Evolutionary conservation across 2,113 vertebrate species (phyloP).

Genomic region (Rhinoderma darwinii): DNA sequence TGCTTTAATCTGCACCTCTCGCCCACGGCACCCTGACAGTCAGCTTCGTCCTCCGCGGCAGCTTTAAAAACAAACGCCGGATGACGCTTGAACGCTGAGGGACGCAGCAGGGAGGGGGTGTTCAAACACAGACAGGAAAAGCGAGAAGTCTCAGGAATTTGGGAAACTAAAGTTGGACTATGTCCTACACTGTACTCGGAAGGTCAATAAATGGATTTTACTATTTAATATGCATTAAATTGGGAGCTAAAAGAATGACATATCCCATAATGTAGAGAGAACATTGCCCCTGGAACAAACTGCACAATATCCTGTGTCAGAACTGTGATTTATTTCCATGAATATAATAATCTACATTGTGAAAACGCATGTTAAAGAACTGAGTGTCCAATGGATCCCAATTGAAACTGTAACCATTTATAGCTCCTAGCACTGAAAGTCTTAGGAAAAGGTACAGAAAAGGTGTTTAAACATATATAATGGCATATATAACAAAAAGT

Average conservation of each 20-base stretch:
- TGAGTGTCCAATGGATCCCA: neutral
- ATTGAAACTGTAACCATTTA: neutral
- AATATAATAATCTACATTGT: slow-evolving; percentile 6
- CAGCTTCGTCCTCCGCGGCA: slow-evolving; percentile 58
- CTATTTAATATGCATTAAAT: slow-evolving; percentile 39
- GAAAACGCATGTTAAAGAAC: neutral
- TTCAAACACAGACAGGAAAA: slow-evolving; percentile 49
- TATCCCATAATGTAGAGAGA: neutral
- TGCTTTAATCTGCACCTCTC: slow-evolving; percentile 89
- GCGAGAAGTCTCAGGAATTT: slow-evolving; percentile 35
- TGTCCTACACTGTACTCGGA: slow-evolving; percentile 47
- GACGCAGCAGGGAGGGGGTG: slow-evolving; percentile 36
- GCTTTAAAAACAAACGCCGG: slow-evolving; percentile 60
- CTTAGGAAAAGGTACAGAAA: neutral
- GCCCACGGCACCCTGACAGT: slow-evolving; percentile 88
- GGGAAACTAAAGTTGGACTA: slow-evolving; percentile 28
- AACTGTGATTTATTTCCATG: slow-evolving; percentile 29
- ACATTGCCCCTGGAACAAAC: neutral
- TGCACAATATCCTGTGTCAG: slow-evolving; percentile 4
- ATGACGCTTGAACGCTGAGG: slow-evolving; percentile 58
- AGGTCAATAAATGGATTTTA: slow-evolving; percentile 45
- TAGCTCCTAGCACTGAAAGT: neutral
- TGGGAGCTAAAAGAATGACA: slow-evolving; percentile 1
- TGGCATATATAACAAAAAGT: neutral
- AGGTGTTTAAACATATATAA: neutral